These are phyloP conservation scores for Eupeodes luniger DNA, from an alignment of 2,888 invertebrate genomes.

Conservation along the genomic window DNA sequence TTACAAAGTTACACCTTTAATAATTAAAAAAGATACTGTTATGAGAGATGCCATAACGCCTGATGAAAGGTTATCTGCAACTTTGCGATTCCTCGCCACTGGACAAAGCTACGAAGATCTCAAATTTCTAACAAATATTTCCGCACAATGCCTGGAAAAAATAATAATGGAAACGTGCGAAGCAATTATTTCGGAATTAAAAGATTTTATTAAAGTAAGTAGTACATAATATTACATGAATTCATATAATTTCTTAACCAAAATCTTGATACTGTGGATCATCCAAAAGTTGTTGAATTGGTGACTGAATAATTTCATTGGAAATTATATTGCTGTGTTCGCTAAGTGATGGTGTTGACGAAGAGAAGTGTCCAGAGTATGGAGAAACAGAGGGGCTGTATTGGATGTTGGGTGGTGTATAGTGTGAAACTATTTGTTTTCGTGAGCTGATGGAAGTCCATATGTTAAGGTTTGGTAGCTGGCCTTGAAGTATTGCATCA, in stretches of 20 bases:
- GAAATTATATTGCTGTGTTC: slow-evolving; percentile 19
- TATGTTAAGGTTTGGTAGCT: slow-evolving; percentile 6
- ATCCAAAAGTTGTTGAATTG: slow-evolving; percentile 25
- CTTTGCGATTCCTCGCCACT: slow-evolving; percentile 10
- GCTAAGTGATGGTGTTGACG: not conserved
- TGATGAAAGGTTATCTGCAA: slow-evolving; percentile 16
- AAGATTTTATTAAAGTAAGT: not conserved
- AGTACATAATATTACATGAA: no score
- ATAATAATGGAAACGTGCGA: slow-evolving; percentile 13
- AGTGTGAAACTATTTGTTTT: slow-evolving; percentile 19
- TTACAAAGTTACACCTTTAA: not conserved
- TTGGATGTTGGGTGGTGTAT: slow-evolving; percentile 6
- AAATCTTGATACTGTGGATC: slow-evolving; percentile 34
- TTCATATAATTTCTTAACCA: slow-evolving; percentile 6
- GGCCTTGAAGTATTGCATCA: slow-evolving; percentile 29
- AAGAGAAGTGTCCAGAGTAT: not conserved
- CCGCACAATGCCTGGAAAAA: not conserved
- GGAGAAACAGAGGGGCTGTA: slow-evolving; percentile 35
- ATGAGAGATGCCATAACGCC: slow-evolving; percentile 8
- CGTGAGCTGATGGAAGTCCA: slow-evolving; percentile 1
- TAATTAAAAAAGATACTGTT: not conserved
- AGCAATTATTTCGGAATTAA: slow-evolving; percentile 13
- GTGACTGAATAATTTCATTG: slow-evolving; percentile 10
- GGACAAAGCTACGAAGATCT: not conserved
- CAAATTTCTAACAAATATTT: slow-evolving; percentile 1